Conservation (phyloP, 1,140 invertebrate species). For the Cyclargus thomasi region DNA sequence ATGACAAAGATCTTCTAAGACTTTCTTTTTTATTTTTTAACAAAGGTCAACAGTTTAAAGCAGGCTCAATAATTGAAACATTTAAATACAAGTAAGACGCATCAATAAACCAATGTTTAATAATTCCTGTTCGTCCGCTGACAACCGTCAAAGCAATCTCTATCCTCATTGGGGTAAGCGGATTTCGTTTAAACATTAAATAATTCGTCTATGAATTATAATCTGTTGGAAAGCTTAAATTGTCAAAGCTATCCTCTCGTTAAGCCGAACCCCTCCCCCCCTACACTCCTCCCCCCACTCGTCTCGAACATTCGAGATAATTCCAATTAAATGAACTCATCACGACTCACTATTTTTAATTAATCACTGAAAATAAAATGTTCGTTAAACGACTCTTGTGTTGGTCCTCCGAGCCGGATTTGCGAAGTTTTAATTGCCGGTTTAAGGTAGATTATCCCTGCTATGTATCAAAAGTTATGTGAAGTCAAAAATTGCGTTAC, state of each 20-base stretch:
- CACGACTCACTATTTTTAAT: slow-evolving; percentile 12
- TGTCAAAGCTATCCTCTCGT: slow-evolving; percentile 13
- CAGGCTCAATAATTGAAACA: no score
- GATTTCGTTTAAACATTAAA: slow-evolving; percentile 10
- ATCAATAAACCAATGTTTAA: neutral
- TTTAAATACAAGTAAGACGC: no score
- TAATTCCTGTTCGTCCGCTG: neutral
- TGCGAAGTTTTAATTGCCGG: neutral
- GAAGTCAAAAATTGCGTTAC: neutral
- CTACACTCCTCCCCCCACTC: neutral
- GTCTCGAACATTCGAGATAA: slow-evolving; percentile 7
- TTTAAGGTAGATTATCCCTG: neutral
- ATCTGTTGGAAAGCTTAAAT: slow-evolving; percentile 13
- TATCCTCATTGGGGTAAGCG: neutral
- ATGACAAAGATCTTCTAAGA: no score
- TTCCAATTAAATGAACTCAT: slow-evolving; percentile 14
- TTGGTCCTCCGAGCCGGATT: neutral
- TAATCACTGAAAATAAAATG: slow-evolving; percentile 6
- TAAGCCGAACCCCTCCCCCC: neutral
- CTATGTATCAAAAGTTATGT: neutral
- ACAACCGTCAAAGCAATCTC: neutral
- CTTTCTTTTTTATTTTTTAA: no score
- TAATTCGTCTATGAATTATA: slow-evolving; percentile 11
- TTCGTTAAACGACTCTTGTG: slow-evolving; percentile 2
- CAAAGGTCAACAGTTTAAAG: no score